phyloP scores from a whole-genome alignment of 2,797 vertebrate species.

The Molossus molossus region DNA sequence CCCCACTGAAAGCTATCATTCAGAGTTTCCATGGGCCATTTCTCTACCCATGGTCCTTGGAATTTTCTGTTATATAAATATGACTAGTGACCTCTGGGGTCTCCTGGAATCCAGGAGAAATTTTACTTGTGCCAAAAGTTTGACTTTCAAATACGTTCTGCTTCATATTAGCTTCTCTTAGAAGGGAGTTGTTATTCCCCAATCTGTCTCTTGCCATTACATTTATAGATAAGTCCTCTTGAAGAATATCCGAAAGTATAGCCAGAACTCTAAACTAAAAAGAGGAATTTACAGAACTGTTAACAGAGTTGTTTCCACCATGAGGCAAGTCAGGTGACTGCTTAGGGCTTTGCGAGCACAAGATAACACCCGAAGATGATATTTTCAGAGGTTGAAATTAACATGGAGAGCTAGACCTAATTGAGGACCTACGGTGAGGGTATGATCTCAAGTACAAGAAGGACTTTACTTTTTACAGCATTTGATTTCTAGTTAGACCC shows the following conservation, averaged over 20 bases:
- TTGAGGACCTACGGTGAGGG: not conserved
- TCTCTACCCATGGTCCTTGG: not conserved
- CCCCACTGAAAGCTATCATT: not conserved
- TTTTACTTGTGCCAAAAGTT: slow-evolving; percentile 12
- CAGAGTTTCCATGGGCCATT: not conserved
- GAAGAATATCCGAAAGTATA: not conserved
- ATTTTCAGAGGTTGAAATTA: not conserved
- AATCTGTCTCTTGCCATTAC: not conserved
- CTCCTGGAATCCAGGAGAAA: not conserved
- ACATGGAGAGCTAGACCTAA: not conserved
- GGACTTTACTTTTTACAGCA: slow-evolving; percentile 8
- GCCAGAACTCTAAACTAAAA: slow-evolving; percentile 19
- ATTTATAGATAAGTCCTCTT: slow-evolving; percentile 23
- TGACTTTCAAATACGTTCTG: slow-evolving; percentile 14
- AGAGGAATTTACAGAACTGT: slow-evolving; percentile 1
- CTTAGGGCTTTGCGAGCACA: not conserved
- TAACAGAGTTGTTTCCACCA: not conserved
- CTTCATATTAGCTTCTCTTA: not conserved
- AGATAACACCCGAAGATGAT: not conserved
- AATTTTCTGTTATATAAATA: not conserved
- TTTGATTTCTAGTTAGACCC: not conserved
- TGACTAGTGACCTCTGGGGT: not conserved
- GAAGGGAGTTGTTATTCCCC: not conserved
- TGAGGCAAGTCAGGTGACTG: not conserved
- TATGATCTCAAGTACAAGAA: not conserved